A percentile compares a stretch with the other conserved stretches of the same genome.
Evolutionary conservation across 2,797 vertebrate genomes (phyloP).

Genomic region (Limnodromus scolopaceus): DNA sequence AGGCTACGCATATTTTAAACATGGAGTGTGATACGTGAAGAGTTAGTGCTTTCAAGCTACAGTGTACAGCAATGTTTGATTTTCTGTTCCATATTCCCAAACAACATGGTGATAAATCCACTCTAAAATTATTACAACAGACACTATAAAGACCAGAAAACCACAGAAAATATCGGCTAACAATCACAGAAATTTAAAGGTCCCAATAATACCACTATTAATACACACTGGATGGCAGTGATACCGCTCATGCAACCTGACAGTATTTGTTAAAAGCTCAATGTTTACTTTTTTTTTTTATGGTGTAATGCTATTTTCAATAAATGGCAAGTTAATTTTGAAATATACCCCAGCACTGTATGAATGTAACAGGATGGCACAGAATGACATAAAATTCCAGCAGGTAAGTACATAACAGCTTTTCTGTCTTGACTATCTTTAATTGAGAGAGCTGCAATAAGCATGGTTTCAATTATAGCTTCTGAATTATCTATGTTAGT

Average conservation of each 20-base stretch:
- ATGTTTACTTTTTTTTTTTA: not conserved
- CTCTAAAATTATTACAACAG: not conserved
- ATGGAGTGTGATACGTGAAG: not conserved
- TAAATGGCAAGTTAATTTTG: not conserved
- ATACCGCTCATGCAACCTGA: not conserved
- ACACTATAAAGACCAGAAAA: not conserved
- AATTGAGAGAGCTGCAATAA: constrained; percentile 61
- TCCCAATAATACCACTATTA: not conserved
- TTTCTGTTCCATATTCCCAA: not conserved
- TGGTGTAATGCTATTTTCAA: not conserved
- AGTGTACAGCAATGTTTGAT: not conserved
- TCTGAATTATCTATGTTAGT: constrained; percentile 59
- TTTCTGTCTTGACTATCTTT: constrained; percentile 58
- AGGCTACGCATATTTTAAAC: not conserved
- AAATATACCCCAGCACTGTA: constrained; percentile 9
- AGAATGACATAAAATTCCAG: constrained; percentile 25
- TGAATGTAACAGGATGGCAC: constrained; percentile 1
- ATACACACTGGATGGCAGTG: not conserved
- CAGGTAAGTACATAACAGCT: constrained; percentile 61
- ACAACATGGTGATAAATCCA: not conserved
- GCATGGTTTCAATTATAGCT: constrained; percentile 64
- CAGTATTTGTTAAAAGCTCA: not conserved
- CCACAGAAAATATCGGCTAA: not conserved
- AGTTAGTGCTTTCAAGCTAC: not conserved
- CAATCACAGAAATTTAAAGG: not conserved